A percentile compares a stretch with the other conserved stretches of the same genome.
Conservation (phyloP, 2,888 invertebrate genomes). For the Dasysyrphus tricinctus region DNA sequence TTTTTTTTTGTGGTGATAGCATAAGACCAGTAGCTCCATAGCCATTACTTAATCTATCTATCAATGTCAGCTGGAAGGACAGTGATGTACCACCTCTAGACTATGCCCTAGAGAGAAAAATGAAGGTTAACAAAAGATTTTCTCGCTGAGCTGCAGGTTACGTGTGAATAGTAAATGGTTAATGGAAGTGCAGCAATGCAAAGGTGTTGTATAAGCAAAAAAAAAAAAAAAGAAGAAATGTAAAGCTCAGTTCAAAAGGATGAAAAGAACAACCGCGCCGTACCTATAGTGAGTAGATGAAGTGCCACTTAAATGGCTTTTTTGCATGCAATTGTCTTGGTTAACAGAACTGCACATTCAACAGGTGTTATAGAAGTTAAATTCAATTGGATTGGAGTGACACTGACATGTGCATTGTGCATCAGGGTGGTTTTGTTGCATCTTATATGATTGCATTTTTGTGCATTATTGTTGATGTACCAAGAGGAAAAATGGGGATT, state of each 20-base stretch:
- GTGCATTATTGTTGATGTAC: neutral
- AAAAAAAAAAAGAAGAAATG: neutral
- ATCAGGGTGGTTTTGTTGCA: conserved; percentile 29
- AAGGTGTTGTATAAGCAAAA: conserved; percentile 6
- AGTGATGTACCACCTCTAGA: conserved; percentile 22
- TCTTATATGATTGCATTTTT: conserved; percentile 49
- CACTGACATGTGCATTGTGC: conserved; percentile 19
- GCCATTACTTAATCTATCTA: conserved; percentile 56
- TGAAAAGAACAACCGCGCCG: conserved; percentile 56
- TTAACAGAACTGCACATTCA: conserved; percentile 39
- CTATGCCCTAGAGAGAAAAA: conserved; percentile 28
- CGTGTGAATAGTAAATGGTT: conserved; percentile 26
- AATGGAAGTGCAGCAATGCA: conserved; percentile 10
- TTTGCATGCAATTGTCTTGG: conserved; percentile 68
- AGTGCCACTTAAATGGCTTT: conserved; percentile 65
- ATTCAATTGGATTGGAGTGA: conserved; percentile 52
- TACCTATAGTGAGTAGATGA: conserved; percentile 1
- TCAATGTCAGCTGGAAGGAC: conserved; percentile 60
- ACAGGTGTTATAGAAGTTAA: conserved; percentile 59
- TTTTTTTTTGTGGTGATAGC: conserved; percentile 13
- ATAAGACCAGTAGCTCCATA: conserved; percentile 57
- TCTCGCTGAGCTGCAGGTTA: conserved; percentile 42
- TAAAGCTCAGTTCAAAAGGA: conserved; percentile 48
- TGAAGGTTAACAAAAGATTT: conserved; percentile 37
- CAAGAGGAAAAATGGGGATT: conserved; percentile 38